A percentile compares a stretch with the other conserved stretches of the same genome.
Conservation (phyloP, 30 jellyfish, hydroid and myxozoan species). For the Aurelia aurita complex sp. Pacific region DNA sequence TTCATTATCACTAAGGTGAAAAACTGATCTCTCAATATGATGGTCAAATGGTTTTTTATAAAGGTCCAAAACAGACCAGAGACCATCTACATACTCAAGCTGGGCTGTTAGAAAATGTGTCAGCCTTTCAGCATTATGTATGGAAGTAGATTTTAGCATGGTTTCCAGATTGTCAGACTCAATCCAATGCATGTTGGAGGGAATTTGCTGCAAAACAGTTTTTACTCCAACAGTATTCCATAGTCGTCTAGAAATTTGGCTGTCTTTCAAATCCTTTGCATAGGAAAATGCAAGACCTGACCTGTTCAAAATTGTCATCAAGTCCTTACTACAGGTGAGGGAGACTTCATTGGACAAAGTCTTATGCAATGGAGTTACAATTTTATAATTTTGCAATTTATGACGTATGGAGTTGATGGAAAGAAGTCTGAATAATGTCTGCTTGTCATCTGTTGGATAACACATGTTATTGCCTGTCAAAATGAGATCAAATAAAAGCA, state of each 20-base stretch:
- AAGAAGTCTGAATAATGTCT: slow-evolving; percentile 9
- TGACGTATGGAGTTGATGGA: slow-evolving; percentile 8
- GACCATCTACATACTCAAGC: neutral
- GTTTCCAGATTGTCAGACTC: slow-evolving; percentile 32
- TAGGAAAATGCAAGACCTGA: slow-evolving; percentile 38
- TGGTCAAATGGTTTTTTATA: no score
- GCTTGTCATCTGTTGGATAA: neutral
- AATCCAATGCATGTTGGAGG: slow-evolving; percentile 27
- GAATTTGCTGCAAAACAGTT: slow-evolving; percentile 1
- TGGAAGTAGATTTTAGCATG: neutral
- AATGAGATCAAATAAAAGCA: slow-evolving; percentile 13
- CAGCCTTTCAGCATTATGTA: no score
- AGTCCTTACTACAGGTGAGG: neutral
- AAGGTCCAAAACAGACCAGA: no score
- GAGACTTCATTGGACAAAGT: no score
- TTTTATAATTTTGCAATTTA: neutral
- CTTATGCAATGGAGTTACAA: slow-evolving; percentile 18
- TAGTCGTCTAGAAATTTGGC: slow-evolving; percentile 11
- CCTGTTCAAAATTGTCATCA: slow-evolving; percentile 12
- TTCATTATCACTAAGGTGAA: no score
- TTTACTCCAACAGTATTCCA: slow-evolving; percentile 33
- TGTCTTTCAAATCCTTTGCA: slow-evolving; percentile 34
- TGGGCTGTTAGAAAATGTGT: no score
- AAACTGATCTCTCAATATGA: no score
- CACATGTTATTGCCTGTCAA: slow-evolving; percentile 5